Evolutionary conservation across 2,888 invertebrate species (phyloP), one percentile per base, ranked within the genome.

Genomic region (Resseliella maxima): DNA sequence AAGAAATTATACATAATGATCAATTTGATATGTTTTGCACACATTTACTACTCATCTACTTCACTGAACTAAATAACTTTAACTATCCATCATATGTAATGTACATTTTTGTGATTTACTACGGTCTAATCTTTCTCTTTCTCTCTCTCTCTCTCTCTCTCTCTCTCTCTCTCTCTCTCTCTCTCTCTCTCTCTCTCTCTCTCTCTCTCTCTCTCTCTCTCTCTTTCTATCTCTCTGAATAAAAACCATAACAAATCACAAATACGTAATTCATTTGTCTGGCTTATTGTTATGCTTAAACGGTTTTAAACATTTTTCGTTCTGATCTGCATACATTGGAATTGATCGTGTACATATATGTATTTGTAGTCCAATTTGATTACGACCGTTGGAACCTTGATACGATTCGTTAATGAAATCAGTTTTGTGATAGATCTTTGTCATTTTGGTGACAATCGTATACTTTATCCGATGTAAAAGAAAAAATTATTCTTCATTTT

Each of bases 391-490:
- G 72, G 72, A 72, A 72, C 72, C 72, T 72, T 72, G 72, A 31
- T 72, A 72, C 31, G 72, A 72, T 72, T 72, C 31, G 72, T 72
- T 72, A 72, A 72, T 72, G 72, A 72, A 72, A 72, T 72, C 72
- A 72, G 72, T 72, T 72, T 35, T 24, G 24, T 12, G 24, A 31
- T n/a, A n/a, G 8, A 72, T 72, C 72, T 72, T 72, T n/a, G 31
- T 72, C 72, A 72, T 72, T 59, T 59, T 59, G 59, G 24, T 59
- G 59, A 24, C 59, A 24, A 1, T 59, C n/a, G 59, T 24, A 24
- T 15, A 24, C 59, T 24, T 24, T 59, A 59, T 24, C 24, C 59
- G 59, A 24, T 59, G 59, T 59, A 24, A n/a, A n/a, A n/a, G n/a
- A n/a, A n/a, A n/a, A n/a, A n/a, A 59, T 8, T 59, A 24, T 59